Conservation (phyloP, 2,888 invertebrate species). For the Nomada fucata region DNA sequence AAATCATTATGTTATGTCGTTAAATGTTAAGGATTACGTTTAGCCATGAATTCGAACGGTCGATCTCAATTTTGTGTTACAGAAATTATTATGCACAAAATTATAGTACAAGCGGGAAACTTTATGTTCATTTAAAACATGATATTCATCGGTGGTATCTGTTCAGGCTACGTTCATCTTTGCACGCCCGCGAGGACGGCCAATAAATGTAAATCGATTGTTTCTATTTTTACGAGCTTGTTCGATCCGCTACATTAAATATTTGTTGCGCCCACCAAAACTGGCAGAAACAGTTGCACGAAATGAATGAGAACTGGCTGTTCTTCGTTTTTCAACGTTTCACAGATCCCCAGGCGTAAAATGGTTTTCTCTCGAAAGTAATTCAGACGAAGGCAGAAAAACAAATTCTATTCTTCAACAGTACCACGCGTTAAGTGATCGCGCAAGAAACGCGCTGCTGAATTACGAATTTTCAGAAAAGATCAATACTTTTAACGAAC, state of each 20-base stretch:
- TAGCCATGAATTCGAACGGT: too few species aligned
- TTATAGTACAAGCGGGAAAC: too few species aligned
- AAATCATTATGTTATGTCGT: slow-evolving; percentile 12
- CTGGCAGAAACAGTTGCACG: slow-evolving; percentile 33
- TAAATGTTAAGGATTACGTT: not conserved
- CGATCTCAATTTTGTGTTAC: too few species aligned
- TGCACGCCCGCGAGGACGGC: slow-evolving; percentile 41
- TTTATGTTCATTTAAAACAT: too few species aligned
- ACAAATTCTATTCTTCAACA: not conserved
- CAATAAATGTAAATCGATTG: slow-evolving; percentile 27
- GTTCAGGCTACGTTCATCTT: slow-evolving; percentile 1
- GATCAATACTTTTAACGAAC: too few species aligned
- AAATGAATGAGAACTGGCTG: not conserved
- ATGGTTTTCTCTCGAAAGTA: not conserved
- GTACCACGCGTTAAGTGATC: not conserved
- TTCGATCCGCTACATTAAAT: too few species aligned
- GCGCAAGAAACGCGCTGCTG: too few species aligned
- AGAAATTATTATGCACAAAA: too few species aligned
- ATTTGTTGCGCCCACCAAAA: slow-evolving; percentile 2
- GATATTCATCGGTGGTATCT: not conserved
- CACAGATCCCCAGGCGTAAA: not conserved
- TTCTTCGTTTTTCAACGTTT: slow-evolving; percentile 9
- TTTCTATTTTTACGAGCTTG: too few species aligned
- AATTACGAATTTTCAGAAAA: too few species aligned
- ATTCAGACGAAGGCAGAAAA: not conserved